phyloP scores from a whole-genome alignment of 1,140 invertebrate species.

The Acarapis woodi region DNA sequence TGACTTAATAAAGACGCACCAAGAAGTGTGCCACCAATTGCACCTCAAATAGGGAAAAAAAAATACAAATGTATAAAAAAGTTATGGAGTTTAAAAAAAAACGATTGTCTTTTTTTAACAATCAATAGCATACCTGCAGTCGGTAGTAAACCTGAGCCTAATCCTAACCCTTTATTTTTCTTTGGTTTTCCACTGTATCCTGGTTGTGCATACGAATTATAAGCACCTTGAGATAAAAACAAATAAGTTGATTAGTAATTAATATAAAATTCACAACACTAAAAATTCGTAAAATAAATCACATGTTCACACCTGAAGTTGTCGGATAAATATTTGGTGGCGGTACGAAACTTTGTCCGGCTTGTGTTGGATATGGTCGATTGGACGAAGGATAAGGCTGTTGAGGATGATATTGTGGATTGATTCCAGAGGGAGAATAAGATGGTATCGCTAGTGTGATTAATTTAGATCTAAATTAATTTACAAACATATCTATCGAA shows the following conservation, averaged over 20 bases:
- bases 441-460: neutral
- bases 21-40: neutral
- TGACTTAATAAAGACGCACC: slow-evolving; percentile 1
- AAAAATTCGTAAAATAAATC: neutral
- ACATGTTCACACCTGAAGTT: neutral
- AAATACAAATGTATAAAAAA: too few species aligned
- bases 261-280: neutral
- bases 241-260: slow-evolving; percentile 1
- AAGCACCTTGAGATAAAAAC: neutral
- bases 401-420: neutral
- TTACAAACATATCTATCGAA: too few species aligned
- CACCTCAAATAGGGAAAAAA: too few species aligned
- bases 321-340: neutral
- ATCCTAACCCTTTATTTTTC: too few species aligned
- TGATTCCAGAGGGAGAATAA: neutral
- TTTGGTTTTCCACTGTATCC: neutral
- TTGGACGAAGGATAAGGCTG: neutral
- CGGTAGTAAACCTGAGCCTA: too few species aligned
- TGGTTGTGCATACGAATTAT: neutral
- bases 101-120: too few species aligned
- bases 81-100: too few species aligned
- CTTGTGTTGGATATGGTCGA: neutral
- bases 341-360: neutral
- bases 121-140: too few species aligned
- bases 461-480: too few species aligned